Conservation (phyloP, 2,113 vertebrate genomes). For the Bolborhynchus lineola region DNA sequence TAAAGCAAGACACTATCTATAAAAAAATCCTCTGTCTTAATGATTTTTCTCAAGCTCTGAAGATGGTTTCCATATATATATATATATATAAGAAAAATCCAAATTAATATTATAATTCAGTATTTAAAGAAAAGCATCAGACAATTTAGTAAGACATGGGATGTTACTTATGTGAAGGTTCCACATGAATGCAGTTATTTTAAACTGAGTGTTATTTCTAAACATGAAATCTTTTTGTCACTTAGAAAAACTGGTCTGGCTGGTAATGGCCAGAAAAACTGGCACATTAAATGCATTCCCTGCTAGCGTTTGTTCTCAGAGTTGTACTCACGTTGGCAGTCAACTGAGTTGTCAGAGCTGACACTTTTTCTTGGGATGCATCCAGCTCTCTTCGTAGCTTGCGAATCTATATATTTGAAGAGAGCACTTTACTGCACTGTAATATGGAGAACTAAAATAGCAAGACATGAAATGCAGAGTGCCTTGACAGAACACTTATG, state of each 20-base stretch:
- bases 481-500: not conserved
- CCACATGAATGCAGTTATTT: not conserved
- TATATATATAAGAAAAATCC: not conserved
- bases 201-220: rapidly evolving
- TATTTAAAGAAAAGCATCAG: not conserved
- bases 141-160: not conserved
- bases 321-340: slow-evolving; percentile 90
- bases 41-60: not conserved
- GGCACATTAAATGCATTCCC: not conserved
- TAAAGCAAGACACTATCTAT: not conserved
- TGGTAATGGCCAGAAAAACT: not conserved
- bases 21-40: rapidly evolving
- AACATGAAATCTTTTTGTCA: not conserved
- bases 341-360: slow-evolving; percentile 94
- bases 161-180: not conserved
- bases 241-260: not conserved
- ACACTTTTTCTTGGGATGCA: slow-evolving; percentile 97
- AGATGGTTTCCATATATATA: not conserved
- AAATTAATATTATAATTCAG: not conserved
- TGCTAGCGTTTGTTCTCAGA: not conserved
- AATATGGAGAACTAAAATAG: not conserved
- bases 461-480: not conserved
- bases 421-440: not conserved
- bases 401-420: slow-evolving; percentile 80
- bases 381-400: slow-evolving; percentile 95